phyloP scores from a whole-genome alignment of 2,113 vertebrate species.

The Rafetus swinhoei region DNA sequence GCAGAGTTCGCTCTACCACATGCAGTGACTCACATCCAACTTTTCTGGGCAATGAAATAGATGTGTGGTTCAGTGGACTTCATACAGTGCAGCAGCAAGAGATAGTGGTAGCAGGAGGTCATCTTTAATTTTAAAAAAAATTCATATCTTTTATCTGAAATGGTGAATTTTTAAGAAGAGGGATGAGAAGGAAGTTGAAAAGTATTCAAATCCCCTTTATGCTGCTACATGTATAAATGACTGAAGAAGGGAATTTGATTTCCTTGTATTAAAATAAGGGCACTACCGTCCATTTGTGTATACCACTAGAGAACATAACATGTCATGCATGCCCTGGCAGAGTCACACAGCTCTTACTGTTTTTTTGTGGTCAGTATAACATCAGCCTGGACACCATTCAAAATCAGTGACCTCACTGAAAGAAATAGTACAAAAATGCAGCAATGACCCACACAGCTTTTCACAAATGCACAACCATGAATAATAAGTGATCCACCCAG shows the following conservation, averaged over 20 bases:
- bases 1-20: slow-evolving; percentile 54
- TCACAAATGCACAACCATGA: neutral
- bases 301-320: neutral
- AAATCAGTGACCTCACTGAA: neutral
- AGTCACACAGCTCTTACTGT: neutral
- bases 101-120: slow-evolving; percentile 10
- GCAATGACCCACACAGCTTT: neutral
- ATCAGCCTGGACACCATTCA: neutral
- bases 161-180: neutral
- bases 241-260: neutral
- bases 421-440: neutral
- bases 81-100: slow-evolving; percentile 45
- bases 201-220: neutral
- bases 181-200: neutral
- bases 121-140: slow-evolving; percentile 14
- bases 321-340: neutral
- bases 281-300: neutral
- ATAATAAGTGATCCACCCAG: neutral
- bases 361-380: neutral
- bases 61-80: neutral
- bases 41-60: slow-evolving; percentile 1
- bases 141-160: slow-evolving; percentile 26
- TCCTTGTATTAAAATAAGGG: neutral
- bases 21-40: slow-evolving; percentile 35
- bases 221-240: neutral